phyloP scores from a whole-genome alignment of 2,797 vertebrate genomes.

The Megaceryle alcyon region DNA sequence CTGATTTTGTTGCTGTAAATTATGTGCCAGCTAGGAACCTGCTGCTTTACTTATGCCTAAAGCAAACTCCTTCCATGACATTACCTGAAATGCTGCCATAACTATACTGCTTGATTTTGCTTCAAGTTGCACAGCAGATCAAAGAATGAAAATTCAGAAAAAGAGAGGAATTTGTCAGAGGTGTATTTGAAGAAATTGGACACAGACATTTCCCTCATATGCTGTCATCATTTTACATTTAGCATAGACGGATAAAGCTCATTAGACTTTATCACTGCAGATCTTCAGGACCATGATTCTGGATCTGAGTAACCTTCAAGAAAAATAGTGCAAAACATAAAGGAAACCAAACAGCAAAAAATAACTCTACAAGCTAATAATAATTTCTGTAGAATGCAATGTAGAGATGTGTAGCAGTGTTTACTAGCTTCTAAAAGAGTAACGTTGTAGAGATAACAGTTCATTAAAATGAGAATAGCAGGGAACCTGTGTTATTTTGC shows the following conservation, averaged over 20 bases:
- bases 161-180: neutral
- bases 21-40: neutral
- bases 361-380: neutral
- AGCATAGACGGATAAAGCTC: neutral
- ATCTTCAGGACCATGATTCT: neutral
- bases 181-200: neutral
- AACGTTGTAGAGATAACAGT: slow-evolving; percentile 13
- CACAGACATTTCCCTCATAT: neutral
- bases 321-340: neutral
- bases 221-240: neutral
- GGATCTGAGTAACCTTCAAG: neutral
- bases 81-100: neutral
- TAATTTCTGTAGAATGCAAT: neutral
- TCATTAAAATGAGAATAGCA: slow-evolving; percentile 65
- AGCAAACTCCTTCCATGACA: neutral
- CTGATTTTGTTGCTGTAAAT: neutral
- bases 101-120: neutral
- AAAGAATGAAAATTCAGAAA: neutral
- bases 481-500: slow-evolving; percentile 47
- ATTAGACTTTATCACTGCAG: neutral
- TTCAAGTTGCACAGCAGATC: neutral
- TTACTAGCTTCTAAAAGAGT: neutral
- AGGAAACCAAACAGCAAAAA: neutral
- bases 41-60: neutral
- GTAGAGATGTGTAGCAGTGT: neutral